Evolutionary conservation across 2,888 invertebrate species (phyloP), one percentile per base, ranked within the genome.

Genomic region (Xanthorhoe spadicearia): DNA sequence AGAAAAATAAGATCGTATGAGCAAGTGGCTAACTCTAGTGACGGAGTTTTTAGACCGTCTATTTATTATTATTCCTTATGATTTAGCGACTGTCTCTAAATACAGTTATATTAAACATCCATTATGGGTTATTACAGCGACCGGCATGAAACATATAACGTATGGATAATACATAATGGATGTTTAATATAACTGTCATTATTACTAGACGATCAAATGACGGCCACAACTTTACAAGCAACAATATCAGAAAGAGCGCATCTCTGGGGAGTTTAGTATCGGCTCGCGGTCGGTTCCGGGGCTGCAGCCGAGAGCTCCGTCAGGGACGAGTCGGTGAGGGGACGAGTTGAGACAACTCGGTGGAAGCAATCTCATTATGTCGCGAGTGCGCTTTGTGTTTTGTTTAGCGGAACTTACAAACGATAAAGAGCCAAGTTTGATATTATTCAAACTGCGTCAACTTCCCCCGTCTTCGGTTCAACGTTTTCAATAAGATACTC

Each of bases 401-500:
- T 61, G 61, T 66, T 66, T 61, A 61, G 18, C 38, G 49, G 28
- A 66, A 66, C 57, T 66, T 61, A 50, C 57, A 61, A 61, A 66
- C 61, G 61, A 53, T 66, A 61, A 57, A 66, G 65, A 66, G 57
- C 61, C 49, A 66, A 66, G 57, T 66, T 66, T 61, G 17, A 66
- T 58, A 57, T 58, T 61, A 66, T 61, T 54, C 53, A 57, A 66
- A 53, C 53, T 46, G 65, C 46, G 43, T 51, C 52, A 52, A 48
- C 48, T 56, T 32, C 17, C 35, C 0, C 51, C n/a, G n/a, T n/a
- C 32, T 5, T 6, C 2, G 58, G 53, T 58, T 64, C 38, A 13
- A 18, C 13, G 53, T 32, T 66, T 51, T 32, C 49, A 48, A 61
- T 56, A 56, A 56, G 51, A 52, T 61, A 49, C 38, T 57, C 28